Conservation (phyloP, 2,797 vertebrate species). For the Selene dorsalis region DNA sequence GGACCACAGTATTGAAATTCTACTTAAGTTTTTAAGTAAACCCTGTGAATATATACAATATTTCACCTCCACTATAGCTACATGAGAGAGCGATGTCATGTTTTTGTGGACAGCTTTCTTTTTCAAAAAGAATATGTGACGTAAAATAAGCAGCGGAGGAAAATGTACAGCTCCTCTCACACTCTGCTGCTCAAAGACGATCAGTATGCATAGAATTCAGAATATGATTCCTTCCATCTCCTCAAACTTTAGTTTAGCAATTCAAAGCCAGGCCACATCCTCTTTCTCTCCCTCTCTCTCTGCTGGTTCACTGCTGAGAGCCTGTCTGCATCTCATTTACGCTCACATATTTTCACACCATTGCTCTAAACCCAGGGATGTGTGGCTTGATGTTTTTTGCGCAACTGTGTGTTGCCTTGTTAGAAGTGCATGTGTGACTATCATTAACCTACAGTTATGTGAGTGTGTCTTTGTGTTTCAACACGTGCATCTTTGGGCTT, state of each 20-base stretch:
- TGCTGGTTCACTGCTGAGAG: slow-evolving; percentile 71
- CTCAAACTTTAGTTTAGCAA: slow-evolving; percentile 69
- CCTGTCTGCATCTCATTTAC: slow-evolving; percentile 85
- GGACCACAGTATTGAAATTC: neutral
- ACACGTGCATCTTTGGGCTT: slow-evolving; percentile 12
- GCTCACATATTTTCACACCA: slow-evolving; percentile 82
- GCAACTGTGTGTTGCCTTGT: slow-evolving; percentile 29
- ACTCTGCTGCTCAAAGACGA: slow-evolving; percentile 39
- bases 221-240: slow-evolving; percentile 62
- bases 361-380: slow-evolving; percentile 61
- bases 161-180: slow-evolving; percentile 16
- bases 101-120: slow-evolving; percentile 13
- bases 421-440: slow-evolving; percentile 34
- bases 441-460: slow-evolving; percentile 44
- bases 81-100: neutral
- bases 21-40: neutral
- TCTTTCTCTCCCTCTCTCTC: slow-evolving; percentile 45
- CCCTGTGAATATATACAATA: neutral
- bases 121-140: neutral
- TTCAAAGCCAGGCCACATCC: slow-evolving; percentile 76
- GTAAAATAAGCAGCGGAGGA: slow-evolving; percentile 11
- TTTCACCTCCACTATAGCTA: neutral
- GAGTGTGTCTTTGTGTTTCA: slow-evolving; percentile 25
- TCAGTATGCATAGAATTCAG: slow-evolving; percentile 73
- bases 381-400: slow-evolving; percentile 52